Percentiles rank a stretch among this genome's conserved stretches.
These are phyloP conservation scores for Pampus argenteus DNA, from an alignment of 2,797 vertebrate species.

Conservation along the genomic window DNA sequence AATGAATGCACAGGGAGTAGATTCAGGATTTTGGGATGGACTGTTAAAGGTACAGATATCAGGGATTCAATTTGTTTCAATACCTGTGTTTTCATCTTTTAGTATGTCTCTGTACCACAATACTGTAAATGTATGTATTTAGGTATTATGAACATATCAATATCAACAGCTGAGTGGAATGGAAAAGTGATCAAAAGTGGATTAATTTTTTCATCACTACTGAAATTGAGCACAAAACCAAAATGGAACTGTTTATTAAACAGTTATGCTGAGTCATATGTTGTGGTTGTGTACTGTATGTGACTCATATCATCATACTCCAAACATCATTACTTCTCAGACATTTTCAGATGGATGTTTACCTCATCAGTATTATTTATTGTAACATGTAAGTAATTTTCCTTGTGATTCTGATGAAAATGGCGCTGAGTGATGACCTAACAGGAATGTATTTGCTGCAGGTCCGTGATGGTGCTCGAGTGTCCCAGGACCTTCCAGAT, in stretches of 20 bases:
- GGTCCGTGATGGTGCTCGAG: slow-evolving; percentile 59
- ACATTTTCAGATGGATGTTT: background rate
- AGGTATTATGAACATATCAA: background rate
- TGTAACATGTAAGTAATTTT: background rate
- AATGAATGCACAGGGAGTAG: background rate
- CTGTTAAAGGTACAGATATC: background rate
- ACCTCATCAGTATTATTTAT: background rate
- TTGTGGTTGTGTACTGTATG: background rate
- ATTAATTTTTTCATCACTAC: background rate
- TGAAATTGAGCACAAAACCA: background rate
- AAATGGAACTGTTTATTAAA: slow-evolving; percentile 6
- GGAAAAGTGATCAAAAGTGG: background rate
- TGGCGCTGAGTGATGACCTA: background rate
- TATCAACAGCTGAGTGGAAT: background rate
- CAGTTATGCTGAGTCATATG: background rate
- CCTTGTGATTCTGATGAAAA: background rate
- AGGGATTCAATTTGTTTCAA: background rate
- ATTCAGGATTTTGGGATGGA: background rate
- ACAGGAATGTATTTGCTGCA: slow-evolving; percentile 28
- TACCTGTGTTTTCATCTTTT: background rate
- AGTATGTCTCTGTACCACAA: background rate
- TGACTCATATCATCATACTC: background rate
- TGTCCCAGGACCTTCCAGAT: slow-evolving; percentile 47
- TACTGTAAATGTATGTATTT: background rate
- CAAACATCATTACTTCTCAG: background rate